Evolutionary conservation across 2,888 invertebrate species (phyloP).

Genomic region (Thecocarcelia acutangulata): DNA sequence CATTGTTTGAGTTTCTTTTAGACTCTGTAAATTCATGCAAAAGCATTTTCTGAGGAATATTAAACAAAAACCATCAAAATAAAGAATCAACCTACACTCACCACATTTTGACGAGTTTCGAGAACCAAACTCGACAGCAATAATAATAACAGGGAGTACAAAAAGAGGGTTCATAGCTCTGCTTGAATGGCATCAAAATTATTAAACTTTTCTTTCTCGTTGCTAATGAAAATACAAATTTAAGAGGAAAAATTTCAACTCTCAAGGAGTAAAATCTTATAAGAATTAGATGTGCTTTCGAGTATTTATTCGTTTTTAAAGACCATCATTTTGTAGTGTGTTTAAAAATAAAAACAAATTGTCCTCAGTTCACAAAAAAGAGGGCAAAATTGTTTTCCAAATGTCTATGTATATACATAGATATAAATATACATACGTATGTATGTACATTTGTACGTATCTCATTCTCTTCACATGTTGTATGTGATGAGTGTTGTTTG

Average conservation of each 20-base stretch:
- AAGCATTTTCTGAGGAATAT: conserved; percentile 27
- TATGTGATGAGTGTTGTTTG: conserved; percentile 17
- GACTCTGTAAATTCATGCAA: conserved; percentile 37
- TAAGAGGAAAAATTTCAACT: conserved; percentile 58
- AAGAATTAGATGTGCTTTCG: conserved; percentile 41
- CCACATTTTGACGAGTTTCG: conserved; percentile 52
- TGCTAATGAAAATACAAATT: conserved; percentile 28
- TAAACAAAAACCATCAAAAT: background rate
- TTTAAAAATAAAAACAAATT: conserved; percentile 37
- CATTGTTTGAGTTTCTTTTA: conserved; percentile 33
- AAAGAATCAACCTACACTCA: conserved; percentile 49
- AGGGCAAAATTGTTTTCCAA: conserved; percentile 24
- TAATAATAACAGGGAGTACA: conserved; percentile 29
- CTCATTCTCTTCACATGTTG: background rate
- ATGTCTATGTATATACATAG: background rate
- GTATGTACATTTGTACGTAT: background rate
- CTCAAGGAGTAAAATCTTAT: conserved; percentile 66
- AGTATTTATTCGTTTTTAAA: conserved; percentile 21
- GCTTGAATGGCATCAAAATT: conserved; percentile 36
- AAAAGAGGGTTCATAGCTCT: conserved; percentile 62
- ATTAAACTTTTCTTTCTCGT: conserved; percentile 8
- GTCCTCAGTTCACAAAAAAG: conserved; percentile 57
- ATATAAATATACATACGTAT: background rate
- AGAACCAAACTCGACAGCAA: conserved; percentile 36
- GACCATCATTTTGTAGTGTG: conserved; percentile 5